A percentile compares a stretch with the other conserved stretches of the same genome.
These are phyloP conservation scores for Eupeodes latifasciatus DNA, from an alignment of 2,888 invertebrate species.

Conservation along the genomic window DNA sequence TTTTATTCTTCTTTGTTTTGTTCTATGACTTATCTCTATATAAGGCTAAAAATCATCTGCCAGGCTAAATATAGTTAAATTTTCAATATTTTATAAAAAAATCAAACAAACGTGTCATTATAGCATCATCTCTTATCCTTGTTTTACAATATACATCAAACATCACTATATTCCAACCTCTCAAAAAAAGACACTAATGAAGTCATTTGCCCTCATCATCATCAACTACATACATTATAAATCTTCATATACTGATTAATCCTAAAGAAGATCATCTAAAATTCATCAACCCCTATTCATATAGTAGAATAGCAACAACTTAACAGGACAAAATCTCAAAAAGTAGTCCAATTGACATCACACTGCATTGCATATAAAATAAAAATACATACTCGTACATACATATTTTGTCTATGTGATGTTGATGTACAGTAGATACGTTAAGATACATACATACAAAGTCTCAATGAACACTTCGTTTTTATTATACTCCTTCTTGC, in stretches of 20 bases:
- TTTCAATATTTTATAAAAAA: too few relatives aligned
- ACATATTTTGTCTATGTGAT: not conserved
- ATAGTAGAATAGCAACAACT: constrained; percentile 28
- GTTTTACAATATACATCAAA: not conserved
- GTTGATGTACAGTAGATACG: not conserved
- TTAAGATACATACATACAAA: not conserved
- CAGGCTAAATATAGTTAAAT: too few relatives aligned
- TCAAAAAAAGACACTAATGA: not conserved
- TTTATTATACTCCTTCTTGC: constrained; percentile 13
- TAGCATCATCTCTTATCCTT: too few relatives aligned
- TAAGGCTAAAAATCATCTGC: too few relatives aligned
- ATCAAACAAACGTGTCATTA: too few relatives aligned
- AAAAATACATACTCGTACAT: not conserved
- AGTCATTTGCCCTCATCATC: constrained; percentile 25
- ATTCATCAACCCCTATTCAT: constrained; percentile 58
- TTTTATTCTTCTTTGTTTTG: too few relatives aligned
- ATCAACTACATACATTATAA: not conserved
- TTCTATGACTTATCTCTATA: too few relatives aligned
- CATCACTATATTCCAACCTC: not conserved
- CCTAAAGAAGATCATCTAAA: constrained; percentile 33
- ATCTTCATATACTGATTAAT: constrained; percentile 18
- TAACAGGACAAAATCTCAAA: constrained; percentile 53
- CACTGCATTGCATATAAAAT: not conserved
- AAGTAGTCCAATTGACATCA: constrained; percentile 61
- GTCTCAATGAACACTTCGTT: constrained; percentile 58